A percentile compares a stretch with the other conserved stretches of the same genome.
phyloP scores from a whole-genome alignment of 2,797 vertebrate genomes.

The Chaetodon trifasciatus region DNA sequence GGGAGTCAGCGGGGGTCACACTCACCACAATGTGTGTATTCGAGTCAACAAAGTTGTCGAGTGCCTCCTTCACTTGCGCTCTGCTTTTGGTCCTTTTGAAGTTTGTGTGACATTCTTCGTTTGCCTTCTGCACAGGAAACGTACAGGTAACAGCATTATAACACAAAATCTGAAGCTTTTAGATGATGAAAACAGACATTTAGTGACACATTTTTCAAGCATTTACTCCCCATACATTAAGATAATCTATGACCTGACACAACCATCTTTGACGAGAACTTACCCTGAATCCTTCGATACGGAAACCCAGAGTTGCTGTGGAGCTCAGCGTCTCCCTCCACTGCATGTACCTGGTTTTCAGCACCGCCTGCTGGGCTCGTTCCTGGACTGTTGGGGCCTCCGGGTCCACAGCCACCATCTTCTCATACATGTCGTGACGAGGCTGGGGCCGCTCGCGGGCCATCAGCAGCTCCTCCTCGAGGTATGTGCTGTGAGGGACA shows the following conservation, averaged over 20 bases:
- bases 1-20: slow-evolving; percentile 5
- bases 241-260: not conserved
- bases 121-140: slow-evolving; percentile 76
- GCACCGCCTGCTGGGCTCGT: slow-evolving; percentile 83
- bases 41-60: slow-evolving; percentile 82
- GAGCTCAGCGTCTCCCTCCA: slow-evolving; percentile 92
- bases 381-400: slow-evolving; percentile 87
- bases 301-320: slow-evolving; percentile 89
- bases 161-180: not conserved
- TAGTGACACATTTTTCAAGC: not conserved
- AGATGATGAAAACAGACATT: not conserved
- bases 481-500: slow-evolving; percentile 85
- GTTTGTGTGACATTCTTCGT: slow-evolving; percentile 84
- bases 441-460: slow-evolving; percentile 85
- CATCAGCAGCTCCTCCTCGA: slow-evolving; percentile 88
- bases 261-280: slow-evolving; percentile 6
- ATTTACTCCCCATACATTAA: not conserved
- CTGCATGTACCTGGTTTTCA: slow-evolving; percentile 94
- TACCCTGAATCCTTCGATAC: slow-evolving; percentile 91
- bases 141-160: not conserved
- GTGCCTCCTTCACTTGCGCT: slow-evolving; percentile 79
- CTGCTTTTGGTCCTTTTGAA: slow-evolving; percentile 87
- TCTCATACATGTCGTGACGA: slow-evolving; percentile 91
- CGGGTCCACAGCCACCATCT: slow-evolving; percentile 91
- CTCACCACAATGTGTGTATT: slow-evolving; percentile 79